Percentiles rank a stretch among this genome's conserved stretches.
Conservation (phyloP, 1,140 invertebrate genomes). For the Propsilocerus akamusi region DNA sequence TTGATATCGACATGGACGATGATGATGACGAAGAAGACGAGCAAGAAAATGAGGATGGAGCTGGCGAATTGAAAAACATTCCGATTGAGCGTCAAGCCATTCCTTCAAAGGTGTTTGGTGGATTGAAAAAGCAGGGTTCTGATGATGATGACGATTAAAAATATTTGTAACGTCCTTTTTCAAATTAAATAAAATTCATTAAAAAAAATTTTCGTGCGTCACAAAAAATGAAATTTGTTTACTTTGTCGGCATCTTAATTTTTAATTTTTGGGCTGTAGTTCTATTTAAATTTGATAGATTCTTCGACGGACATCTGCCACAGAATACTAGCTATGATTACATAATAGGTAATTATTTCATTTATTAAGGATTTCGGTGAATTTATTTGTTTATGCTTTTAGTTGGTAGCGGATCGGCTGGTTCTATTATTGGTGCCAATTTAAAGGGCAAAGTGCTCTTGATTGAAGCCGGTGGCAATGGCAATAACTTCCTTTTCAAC, state of each 20-base stretch:
- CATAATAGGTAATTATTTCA: background rate
- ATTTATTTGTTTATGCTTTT: background rate
- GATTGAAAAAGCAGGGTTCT: slow-evolving; percentile 36
- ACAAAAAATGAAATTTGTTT: too few species aligned
- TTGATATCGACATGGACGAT: slow-evolving; percentile 72
- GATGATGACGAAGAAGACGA: slow-evolving; percentile 51
- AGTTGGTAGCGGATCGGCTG: background rate
- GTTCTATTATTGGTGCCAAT: background rate
- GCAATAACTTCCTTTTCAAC: slow-evolving; percentile 19
- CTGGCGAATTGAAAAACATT: slow-evolving; percentile 33
- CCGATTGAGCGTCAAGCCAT: slow-evolving; percentile 63
- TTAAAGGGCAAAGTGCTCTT: slow-evolving; percentile 45
- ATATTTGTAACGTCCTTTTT: too few species aligned
- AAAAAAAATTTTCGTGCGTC: too few species aligned
- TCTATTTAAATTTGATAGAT: too few species aligned
- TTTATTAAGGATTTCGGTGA: background rate
- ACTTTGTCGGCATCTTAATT: background rate
- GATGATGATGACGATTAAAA: too few species aligned
- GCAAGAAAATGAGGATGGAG: slow-evolving; percentile 35
- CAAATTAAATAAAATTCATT: too few species aligned
- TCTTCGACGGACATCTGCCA: background rate
- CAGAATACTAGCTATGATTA: background rate
- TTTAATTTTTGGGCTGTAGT: background rate
- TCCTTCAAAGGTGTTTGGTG: slow-evolving; percentile 73
- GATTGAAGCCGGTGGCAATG: slow-evolving; percentile 52